phyloP scores from a whole-genome alignment of 2,113 vertebrate species.

The Oryzias melastigma region DNA sequence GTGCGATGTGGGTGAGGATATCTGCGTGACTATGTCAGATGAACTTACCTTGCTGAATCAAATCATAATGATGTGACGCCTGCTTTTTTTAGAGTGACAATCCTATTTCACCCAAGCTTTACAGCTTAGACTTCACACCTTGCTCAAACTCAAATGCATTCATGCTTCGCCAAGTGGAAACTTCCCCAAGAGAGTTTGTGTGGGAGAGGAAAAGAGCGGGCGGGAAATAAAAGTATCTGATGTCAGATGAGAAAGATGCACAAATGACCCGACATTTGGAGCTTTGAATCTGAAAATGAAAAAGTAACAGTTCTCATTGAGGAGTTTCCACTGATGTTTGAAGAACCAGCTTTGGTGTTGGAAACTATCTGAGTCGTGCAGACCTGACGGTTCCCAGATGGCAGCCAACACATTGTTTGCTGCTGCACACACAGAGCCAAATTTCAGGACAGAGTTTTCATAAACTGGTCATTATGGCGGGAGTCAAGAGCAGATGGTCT shows the following conservation, averaged over 20 bases:
- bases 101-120: conserved; percentile 36
- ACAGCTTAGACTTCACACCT: conserved; percentile 37
- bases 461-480: conserved; percentile 55
- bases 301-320: conserved; percentile 5
- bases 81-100: conserved; percentile 38
- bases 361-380: conserved; percentile 29
- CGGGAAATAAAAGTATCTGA: conserved; percentile 27
- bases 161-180: conserved; percentile 35
- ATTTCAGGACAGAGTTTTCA: conserved; percentile 47
- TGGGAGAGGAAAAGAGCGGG: conserved; percentile 9
- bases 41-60: conserved; percentile 39
- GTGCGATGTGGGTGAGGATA: conserved; percentile 8
- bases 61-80: conserved; percentile 40
- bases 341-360: conserved; percentile 34
- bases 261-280: conserved; percentile 23
- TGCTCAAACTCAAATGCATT: conserved; percentile 44
- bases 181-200: conserved; percentile 15
- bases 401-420: conserved; percentile 47
- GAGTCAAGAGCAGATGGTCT: conserved; percentile 60
- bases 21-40: conserved; percentile 19
- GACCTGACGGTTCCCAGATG: conserved; percentile 54
- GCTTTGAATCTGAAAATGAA: conserved; percentile 15
- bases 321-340: conserved; percentile 6
- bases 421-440: conserved; percentile 39
- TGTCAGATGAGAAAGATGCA: conserved; percentile 38